Percentiles rank a stretch among this genome's conserved stretches.
Conservation (phyloP, 2,797 vertebrate species). For the Pelobates cultripes region DNA sequence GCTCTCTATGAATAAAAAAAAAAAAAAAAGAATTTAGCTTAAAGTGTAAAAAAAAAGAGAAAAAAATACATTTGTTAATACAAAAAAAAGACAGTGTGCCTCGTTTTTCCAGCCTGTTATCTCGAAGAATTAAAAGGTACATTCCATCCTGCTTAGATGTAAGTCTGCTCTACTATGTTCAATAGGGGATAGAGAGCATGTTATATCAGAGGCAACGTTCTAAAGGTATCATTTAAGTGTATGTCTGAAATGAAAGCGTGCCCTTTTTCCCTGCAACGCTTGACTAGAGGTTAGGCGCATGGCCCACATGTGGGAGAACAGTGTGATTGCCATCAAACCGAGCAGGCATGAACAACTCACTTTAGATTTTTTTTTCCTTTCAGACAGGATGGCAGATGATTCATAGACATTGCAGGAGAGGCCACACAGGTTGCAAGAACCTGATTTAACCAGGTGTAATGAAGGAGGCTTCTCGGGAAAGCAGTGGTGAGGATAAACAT, state of each 20-base stretch:
- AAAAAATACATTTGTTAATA: conserved; percentile 19
- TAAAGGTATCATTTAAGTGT: conserved; percentile 57
- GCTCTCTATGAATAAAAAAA: background rate
- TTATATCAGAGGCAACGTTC: conserved; percentile 57
- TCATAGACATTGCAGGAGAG: conserved; percentile 62
- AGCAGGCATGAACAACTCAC: conserved; percentile 59
- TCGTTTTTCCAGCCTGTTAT: conserved; percentile 45
- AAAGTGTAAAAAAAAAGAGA: conserved; percentile 12
- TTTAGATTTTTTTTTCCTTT: conserved; percentile 64
- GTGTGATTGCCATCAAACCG: conserved; percentile 65
- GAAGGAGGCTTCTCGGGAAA: conserved; percentile 62
- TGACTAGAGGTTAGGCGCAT: conserved; percentile 55
- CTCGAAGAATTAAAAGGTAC: conserved; percentile 54
- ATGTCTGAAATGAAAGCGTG: conserved; percentile 57
- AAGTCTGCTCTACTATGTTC: conserved; percentile 53
- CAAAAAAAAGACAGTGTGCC: conserved; percentile 41
- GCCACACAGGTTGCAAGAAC: conserved; percentile 68
- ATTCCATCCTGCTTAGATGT: conserved; percentile 56
- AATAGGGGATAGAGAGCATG: conserved; percentile 53
- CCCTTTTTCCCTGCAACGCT: conserved; percentile 53
- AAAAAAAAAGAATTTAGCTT: no score
- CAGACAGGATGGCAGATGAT: conserved; percentile 59
- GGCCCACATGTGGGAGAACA: conserved; percentile 57
- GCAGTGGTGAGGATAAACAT: conserved; percentile 55
- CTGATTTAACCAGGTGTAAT: conserved; percentile 64